A percentile compares a stretch with the other conserved stretches of the same genome.
Evolutionary conservation across 2,888 invertebrate species (phyloP).

Genomic region (Acanthosepion lycidas): DNA sequence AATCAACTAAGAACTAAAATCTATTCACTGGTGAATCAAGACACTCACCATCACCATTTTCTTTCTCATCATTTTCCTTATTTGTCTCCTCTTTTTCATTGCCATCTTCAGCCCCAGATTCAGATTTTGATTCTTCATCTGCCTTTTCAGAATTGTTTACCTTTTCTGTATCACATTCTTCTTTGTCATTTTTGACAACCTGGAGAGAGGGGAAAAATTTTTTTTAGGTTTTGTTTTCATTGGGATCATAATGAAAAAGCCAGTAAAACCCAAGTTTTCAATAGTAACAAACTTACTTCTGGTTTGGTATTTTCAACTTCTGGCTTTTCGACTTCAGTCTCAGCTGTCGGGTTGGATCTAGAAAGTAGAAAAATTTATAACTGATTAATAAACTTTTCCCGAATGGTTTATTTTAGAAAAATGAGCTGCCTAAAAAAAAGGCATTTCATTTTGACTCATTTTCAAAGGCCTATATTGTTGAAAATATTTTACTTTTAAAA

Average conservation of each 20-base stretch:
- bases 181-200: not conserved
- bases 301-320: not conserved
- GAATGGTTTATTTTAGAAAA: not conserved
- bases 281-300: not conserved
- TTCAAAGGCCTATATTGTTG: too few relatives aligned
- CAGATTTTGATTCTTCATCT: not conserved
- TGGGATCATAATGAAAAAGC: too few relatives aligned
- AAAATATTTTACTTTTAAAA: too few relatives aligned
- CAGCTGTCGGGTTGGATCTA: slow-evolving; percentile 25
- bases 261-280: not conserved
- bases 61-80: slow-evolving; percentile 54
- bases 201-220: not conserved
- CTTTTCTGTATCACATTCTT: not conserved
- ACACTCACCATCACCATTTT: slow-evolving; percentile 49
- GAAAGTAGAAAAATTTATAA: not conserved
- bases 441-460: too few relatives aligned
- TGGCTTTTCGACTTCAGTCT: slow-evolving; percentile 42
- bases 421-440: not conserved
- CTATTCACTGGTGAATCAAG: not conserved
- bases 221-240: not conserved
- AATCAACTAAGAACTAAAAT: not conserved
- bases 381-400: fast-evolving
- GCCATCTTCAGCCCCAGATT: not conserved
- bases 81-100: slow-evolving; percentile 47
- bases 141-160: slow-evolving; percentile 43